Evolutionary conservation across 2,797 vertebrate species (phyloP).

Genomic region (Pyrocephalus nanus): DNA sequence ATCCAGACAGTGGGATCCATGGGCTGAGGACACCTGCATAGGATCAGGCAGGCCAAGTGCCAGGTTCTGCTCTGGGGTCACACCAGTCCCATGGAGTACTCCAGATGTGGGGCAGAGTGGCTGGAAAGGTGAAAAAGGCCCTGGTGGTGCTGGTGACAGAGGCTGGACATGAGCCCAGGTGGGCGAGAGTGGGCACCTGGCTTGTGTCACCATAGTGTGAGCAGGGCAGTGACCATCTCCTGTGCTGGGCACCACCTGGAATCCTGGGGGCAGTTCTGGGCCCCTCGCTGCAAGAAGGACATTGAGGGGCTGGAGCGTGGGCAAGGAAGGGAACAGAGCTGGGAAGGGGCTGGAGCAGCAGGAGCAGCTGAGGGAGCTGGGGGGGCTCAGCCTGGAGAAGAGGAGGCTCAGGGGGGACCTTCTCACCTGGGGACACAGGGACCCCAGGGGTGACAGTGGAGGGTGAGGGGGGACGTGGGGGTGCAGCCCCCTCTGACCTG

Average conservation of each 20-base stretch:
- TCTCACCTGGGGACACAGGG: conserved; percentile 55
- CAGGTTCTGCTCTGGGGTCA: background rate
- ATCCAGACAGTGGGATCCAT: fast-evolving
- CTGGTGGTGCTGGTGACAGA: background rate
- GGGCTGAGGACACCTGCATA: background rate
- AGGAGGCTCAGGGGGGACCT: background rate
- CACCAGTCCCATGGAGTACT: background rate
- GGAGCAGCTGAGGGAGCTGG: background rate
- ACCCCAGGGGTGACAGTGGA: fast-evolving
- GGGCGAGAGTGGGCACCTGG: background rate
- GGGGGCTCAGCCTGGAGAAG: background rate
- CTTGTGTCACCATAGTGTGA: background rate
- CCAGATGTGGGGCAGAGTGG: background rate
- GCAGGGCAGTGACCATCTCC: background rate
- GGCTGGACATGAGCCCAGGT: background rate
- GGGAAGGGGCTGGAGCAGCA: background rate
- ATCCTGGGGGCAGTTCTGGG: background rate
- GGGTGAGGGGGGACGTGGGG: fast-evolving
- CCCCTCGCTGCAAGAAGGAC: background rate
- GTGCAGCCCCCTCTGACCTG: background rate
- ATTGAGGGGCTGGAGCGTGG: background rate
- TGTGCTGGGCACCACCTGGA: background rate
- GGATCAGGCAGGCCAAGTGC: too few relatives aligned
- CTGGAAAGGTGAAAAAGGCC: background rate
- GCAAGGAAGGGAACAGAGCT: background rate